phyloP scores from a whole-genome alignment of 2,888 invertebrate species.

The Bhutanitis thaidina region DNA sequence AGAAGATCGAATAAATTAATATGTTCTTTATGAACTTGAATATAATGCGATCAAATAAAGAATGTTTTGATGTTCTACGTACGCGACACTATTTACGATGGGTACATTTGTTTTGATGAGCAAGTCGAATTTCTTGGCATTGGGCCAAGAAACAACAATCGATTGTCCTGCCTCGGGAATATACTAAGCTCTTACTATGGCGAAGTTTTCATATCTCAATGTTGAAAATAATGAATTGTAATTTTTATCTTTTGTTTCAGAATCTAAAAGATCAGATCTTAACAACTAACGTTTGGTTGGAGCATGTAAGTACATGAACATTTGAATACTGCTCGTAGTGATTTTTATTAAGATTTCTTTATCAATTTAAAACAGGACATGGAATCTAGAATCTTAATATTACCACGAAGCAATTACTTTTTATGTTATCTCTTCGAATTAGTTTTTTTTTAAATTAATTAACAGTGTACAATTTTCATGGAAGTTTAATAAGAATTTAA shows the following conservation, averaged over 20 bases:
- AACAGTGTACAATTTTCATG: no score
- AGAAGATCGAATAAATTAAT: no score
- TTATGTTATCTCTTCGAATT: no score
- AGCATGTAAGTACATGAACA: conserved; percentile 88
- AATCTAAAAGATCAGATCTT: conserved; percentile 96
- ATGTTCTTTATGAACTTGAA: conserved; percentile 11
- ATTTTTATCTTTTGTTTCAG: conserved; percentile 80
- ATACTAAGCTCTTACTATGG: conserved; percentile 12
- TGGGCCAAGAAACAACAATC: conserved; percentile 45
- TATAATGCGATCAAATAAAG: conserved; percentile 17
- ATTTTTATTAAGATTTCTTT: no score
- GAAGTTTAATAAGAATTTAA: no score
- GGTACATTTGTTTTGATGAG: conserved; percentile 49
- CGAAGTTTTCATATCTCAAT: conserved; percentile 8
- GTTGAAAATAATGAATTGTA: conserved; percentile 11
- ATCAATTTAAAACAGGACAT: no score
- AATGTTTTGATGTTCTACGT: conserved; percentile 23
- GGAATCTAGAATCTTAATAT: no score
- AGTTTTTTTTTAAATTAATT: not conserved
- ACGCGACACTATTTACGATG: conserved; percentile 34
- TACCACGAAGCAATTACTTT: no score
- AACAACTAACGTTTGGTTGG: conserved; percentile 96
- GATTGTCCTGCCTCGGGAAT: conserved; percentile 33
- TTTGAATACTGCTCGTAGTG: not conserved
- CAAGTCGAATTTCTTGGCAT: conserved; percentile 41